Base-by-base conservation (phyloP, 1,140 invertebrate species). In the Gryllus bimaculatus region DNA sequence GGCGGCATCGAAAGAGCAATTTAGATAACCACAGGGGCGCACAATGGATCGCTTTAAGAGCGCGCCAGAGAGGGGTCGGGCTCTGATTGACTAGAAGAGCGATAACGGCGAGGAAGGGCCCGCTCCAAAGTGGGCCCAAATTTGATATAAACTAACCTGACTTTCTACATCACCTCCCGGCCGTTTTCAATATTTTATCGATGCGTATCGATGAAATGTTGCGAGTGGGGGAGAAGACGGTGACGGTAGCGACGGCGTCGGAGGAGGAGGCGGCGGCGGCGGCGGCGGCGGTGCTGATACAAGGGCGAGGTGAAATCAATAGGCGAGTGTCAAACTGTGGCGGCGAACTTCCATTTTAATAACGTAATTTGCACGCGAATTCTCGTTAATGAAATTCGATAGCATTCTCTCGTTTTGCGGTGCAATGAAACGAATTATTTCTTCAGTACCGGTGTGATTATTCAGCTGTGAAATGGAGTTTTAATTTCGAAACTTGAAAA, bases 101-200 rank as follows among this genome's bases (percentile, higher is more conserved):
- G 54, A 66, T 66, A 66, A 66, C 54, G 54, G 54, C 54, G 54
- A 13, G 54, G 54, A 66, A 66, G 54, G 54, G 54, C 54, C 10
- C 54, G 54, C 54, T 13, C 54, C 54, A 66, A 66, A 66, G 54
- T 66, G 54, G 54, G 54, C 54, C 54, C 54, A 66, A 66, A 66
- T 66, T 66, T 66, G 54, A 66, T 66, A 66, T 66, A 66, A 66
- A 66, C 54, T 66, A 66, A 66, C 54, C 54, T 66, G 54, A 66
- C 54, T 66, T 66, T 66, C 54, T 66, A 66, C 54, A 66, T 66
- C 54, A 66, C 54, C 54, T 66, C 54, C 18, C 54, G 54, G 54
- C 54, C 54, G 54, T 66, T 66, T 66, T 66, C 54, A 66, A 66
- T 66, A 66, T 66, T 66, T 66, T 66, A 66, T 66, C 54, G 54